Conservation (phyloP, 2,797 vertebrate species). For the Pseudocheirus occidentalis region DNA sequence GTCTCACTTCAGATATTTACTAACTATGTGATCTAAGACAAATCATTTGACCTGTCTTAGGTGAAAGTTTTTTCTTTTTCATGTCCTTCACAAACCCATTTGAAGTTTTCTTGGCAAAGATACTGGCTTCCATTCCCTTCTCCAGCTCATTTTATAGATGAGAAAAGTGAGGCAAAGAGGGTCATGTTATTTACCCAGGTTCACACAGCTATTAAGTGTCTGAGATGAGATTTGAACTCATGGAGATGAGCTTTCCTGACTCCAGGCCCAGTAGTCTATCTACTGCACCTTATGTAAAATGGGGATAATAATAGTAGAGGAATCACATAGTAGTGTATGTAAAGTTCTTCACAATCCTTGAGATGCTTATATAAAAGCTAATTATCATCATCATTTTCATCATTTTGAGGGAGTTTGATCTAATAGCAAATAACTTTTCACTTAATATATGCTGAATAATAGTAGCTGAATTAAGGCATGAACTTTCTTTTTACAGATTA, state of each 20-base stretch:
- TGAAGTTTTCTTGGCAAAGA: background rate
- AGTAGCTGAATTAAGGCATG: background rate
- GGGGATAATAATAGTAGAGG: background rate
- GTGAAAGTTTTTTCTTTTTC: background rate
- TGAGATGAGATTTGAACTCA: background rate
- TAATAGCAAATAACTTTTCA: background rate
- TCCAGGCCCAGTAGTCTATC: background rate
- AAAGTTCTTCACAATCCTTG: background rate
- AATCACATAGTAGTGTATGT: background rate
- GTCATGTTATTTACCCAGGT: too few relatives aligned
- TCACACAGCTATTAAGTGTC: background rate
- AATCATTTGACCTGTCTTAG: background rate
- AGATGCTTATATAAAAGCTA: background rate
- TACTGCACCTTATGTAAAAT: background rate
- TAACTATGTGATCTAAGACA: background rate
- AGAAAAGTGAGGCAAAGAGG: background rate
- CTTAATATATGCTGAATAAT: background rate
- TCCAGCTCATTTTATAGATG: background rate
- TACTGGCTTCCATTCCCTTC: background rate
- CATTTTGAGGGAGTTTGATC: background rate
- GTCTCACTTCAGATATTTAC: background rate
- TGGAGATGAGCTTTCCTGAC: background rate
- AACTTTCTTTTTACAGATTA: slow-evolving; percentile 1
- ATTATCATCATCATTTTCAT: background rate
- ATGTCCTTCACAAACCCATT: background rate